Conservation (phyloP, 1,140 invertebrate genomes). For the Gryon sp. region DNA sequence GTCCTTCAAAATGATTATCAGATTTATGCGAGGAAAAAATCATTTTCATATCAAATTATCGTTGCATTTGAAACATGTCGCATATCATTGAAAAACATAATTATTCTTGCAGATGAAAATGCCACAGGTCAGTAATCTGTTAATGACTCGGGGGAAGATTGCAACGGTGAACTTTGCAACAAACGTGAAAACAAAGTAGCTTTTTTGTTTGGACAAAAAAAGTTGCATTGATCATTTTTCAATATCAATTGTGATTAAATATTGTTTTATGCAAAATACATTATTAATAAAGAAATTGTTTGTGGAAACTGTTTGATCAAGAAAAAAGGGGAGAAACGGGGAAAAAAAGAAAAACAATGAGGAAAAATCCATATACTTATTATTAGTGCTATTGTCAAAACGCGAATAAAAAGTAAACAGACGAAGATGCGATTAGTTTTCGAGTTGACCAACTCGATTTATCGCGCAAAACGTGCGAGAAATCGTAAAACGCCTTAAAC, state of each 20-base stretch:
- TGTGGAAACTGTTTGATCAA: too few relatives aligned
- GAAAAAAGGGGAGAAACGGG: too few relatives aligned
- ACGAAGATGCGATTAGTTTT: constrained; percentile 12
- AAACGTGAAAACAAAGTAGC: constrained; percentile 49
- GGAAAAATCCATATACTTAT: too few relatives aligned
- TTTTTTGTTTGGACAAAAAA: constrained; percentile 10
- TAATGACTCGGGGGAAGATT: constrained; percentile 62
- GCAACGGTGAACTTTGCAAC: constrained; percentile 64
- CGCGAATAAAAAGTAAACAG: neutral
- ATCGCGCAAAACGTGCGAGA: constrained; percentile 20
- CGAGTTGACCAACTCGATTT: neutral
- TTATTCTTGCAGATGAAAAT: constrained; percentile 56
- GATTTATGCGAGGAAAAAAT: too few relatives aligned
- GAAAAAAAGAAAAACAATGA: constrained; percentile 7
- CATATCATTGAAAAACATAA: constrained; percentile 47
- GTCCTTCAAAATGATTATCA: too few relatives aligned
- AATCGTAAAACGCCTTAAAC: constrained; percentile 7
- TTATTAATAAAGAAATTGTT: too few relatives aligned
- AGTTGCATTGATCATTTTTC: too few relatives aligned
- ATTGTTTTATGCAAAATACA: too few relatives aligned
- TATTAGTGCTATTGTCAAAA: too few relatives aligned
- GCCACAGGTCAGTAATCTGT: constrained; percentile 60
- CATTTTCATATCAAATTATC: too few relatives aligned
- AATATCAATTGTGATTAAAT: too few relatives aligned
- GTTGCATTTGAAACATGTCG: constrained; percentile 13